Evolutionary conservation across 2,888 invertebrate species (phyloP).

Genomic region (Flexamia atlantica): DNA sequence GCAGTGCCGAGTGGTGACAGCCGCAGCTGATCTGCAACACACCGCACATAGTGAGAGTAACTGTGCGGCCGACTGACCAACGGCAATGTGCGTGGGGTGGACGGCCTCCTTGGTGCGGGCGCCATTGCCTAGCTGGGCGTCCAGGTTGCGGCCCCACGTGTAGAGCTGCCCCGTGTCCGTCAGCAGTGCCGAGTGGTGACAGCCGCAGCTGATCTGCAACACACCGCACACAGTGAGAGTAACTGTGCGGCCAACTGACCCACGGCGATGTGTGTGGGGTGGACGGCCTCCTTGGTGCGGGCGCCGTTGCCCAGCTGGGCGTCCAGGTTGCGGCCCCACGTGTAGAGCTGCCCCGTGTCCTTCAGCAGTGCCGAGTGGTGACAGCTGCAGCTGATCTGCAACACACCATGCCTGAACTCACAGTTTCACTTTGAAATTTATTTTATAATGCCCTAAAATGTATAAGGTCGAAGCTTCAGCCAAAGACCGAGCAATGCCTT

Average conservation of each 20-base stretch:
- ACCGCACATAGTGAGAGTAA: no score
- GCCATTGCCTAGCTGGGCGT: conserved; percentile 92
- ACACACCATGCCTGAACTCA: no score
- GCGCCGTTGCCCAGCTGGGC: conserved; percentile 91
- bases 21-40: conserved; percentile 78
- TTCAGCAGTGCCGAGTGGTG: conserved; percentile 89
- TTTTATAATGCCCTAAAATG: no score
- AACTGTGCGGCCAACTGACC: no score
- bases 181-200: conserved; percentile 89
- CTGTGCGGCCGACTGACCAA: no score
- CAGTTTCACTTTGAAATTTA: no score
- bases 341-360: conserved; percentile 83
- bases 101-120: conserved; percentile 78
- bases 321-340: conserved; percentile 94
- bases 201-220: conserved; percentile 80
- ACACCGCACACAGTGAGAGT: no score
- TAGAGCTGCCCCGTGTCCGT: conserved; percentile 85
- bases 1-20: conserved; percentile 88
- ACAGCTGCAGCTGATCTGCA: conserved; percentile 81
- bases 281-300: conserved; percentile 77
- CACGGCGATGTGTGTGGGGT: conserved; percentile 77
- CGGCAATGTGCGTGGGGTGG: conserved; percentile 77
- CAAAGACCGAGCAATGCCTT: no score
- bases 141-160: conserved; percentile 93
- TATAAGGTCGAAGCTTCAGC: no score